These are phyloP conservation scores for Lamellibrachia columna DNA, from an alignment of 2,888 invertebrate genomes.

Conservation along the genomic window DNA sequence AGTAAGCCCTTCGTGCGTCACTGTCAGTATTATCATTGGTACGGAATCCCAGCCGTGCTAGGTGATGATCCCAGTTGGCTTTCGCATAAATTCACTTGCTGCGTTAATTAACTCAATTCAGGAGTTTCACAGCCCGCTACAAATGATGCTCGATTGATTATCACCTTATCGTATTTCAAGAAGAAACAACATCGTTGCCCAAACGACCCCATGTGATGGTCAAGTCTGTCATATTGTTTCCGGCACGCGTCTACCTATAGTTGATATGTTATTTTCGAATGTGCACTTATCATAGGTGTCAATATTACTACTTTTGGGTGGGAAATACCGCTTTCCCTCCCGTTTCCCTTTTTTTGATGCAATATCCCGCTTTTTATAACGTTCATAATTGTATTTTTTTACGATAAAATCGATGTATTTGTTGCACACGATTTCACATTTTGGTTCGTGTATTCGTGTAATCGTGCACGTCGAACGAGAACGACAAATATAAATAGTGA, in stretches of 20 bases:
- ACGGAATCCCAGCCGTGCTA: neutral
- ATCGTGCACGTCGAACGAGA: too few relatives aligned
- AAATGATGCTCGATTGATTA: neutral
- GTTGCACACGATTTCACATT: too few relatives aligned
- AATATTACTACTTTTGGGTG: too few relatives aligned
- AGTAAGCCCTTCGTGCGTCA: neutral
- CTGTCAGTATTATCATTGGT: neutral
- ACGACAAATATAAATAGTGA: too few relatives aligned
- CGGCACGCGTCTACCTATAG: neutral
- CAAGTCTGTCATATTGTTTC: neutral
- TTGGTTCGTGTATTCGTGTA: too few relatives aligned
- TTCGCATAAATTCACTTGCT: neutral
- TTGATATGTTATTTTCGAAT: neutral
- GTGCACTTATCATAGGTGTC: neutral
- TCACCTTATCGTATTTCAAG: neutral
- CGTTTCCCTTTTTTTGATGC: too few relatives aligned
- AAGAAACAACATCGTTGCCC: neutral
- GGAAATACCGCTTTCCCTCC: too few relatives aligned
- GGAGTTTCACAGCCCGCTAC: neutral
- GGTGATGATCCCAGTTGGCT: neutral
- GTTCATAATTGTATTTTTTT: too few relatives aligned
- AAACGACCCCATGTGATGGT: neutral
- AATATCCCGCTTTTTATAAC: too few relatives aligned
- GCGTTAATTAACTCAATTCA: neutral
- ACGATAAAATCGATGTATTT: too few relatives aligned